Conservation (phyloP, 2,888 invertebrate genomes). For the Stenchaetothrips biformis region DNA sequence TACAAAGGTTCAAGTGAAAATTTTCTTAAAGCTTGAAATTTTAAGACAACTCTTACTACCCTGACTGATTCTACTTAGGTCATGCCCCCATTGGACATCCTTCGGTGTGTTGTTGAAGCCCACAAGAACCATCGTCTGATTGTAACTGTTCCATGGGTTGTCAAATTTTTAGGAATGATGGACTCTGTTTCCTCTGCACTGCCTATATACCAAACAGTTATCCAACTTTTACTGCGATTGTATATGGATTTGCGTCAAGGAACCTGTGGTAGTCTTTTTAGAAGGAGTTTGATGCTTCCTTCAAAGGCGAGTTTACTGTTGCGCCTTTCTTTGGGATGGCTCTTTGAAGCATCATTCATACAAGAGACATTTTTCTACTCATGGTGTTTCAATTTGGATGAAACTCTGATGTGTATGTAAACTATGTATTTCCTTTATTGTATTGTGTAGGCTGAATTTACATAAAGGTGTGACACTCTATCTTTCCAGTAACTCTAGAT, state of each 20-base stretch:
- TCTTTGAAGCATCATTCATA: constrained; percentile 8
- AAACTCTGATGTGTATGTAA: neutral
- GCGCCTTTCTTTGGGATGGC: neutral
- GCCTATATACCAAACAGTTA: neutral
- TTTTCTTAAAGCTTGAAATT: neutral
- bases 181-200: constrained; percentile 6
- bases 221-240: constrained; percentile 4
- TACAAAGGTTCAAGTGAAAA: neutral
- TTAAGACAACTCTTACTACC: neutral
- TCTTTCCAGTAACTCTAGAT: neutral
- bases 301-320: neutral
- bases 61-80: neutral
- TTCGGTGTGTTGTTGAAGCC: neutral
- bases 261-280: neutral
- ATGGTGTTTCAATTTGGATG: constrained; percentile 13
- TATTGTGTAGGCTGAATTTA: neutral
- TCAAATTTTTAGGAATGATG: constrained; percentile 16
- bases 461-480: too few species aligned
- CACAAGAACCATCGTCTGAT: neutral
- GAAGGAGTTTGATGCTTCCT: neutral
- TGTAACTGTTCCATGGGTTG: constrained; percentile 2
- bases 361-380: neutral
- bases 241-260: neutral
- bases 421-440: neutral
- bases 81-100: neutral